Evolutionary conservation across 2,113 vertebrate species (phyloP).

Genomic region (Melanostigma gelatinosum): DNA sequence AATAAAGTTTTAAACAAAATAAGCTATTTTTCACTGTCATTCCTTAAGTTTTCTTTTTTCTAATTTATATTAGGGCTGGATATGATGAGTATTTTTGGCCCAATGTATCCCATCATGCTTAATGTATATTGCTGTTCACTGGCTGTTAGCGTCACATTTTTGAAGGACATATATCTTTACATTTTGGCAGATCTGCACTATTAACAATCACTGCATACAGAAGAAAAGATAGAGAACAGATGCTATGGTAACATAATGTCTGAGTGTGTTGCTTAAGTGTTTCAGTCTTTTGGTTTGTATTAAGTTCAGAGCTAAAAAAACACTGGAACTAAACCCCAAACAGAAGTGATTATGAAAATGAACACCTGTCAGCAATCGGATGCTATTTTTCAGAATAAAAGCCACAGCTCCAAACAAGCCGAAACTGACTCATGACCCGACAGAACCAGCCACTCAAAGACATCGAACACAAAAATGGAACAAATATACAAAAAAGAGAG

Average conservation of each 20-base stretch:
- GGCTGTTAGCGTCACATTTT: neutral
- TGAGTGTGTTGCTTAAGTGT: neutral
- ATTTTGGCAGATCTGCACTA: neutral
- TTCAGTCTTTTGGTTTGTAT: neutral
- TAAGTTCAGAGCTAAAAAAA: conserved; percentile 21
- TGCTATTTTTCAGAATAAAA: conserved; percentile 31
- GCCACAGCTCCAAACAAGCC: conserved; percentile 15
- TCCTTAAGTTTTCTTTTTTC: neutral
- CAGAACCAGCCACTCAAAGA: conserved; percentile 26
- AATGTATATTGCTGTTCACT: neutral
- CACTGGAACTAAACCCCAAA: conserved; percentile 1
- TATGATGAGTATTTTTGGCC: neutral
- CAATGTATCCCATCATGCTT: neutral
- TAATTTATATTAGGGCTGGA: neutral
- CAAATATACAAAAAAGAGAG: neutral
- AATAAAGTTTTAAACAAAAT: neutral
- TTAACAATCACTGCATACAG: neutral
- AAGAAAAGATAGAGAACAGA: neutral
- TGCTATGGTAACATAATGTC: neutral
- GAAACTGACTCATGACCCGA: neutral
- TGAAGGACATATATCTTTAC: neutral
- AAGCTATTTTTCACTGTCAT: neutral
- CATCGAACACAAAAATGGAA: neutral
- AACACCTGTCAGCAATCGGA: conserved; percentile 52
- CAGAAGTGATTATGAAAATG: conserved; percentile 49